Conservation (phyloP, 1,140 invertebrate genomes). For the Drosophila ogumai region DNA sequence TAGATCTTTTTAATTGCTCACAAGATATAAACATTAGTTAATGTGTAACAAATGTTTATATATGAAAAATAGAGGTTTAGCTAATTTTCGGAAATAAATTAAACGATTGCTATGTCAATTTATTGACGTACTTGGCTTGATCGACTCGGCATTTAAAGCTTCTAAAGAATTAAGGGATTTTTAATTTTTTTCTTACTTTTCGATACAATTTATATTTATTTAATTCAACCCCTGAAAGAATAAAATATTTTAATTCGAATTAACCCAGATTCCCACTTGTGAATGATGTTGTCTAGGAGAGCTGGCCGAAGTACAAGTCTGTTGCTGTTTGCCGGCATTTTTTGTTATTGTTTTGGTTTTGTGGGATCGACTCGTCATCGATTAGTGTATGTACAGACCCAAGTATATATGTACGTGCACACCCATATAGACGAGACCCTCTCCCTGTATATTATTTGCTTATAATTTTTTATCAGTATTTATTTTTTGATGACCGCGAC, state of each 20-base stretch:
- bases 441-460: slow-evolving; percentile 36
- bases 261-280: neutral
- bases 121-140: neutral
- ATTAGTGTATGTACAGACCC: slow-evolving; percentile 19
- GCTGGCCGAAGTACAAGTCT: slow-evolving; percentile 1
- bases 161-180: neutral
- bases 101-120: too few species aligned
- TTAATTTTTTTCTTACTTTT: neutral
- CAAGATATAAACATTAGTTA: too few species aligned
- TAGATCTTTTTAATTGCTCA: too few species aligned
- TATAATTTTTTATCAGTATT: slow-evolving; percentile 60
- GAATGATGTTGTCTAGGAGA: slow-evolving; percentile 16
- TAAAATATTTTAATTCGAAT: too few species aligned
- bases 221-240: neutral
- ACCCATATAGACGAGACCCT: neutral
- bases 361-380: slow-evolving; percentile 36
- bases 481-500: slow-evolving; percentile 27
- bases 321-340: slow-evolving; percentile 37
- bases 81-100: too few species aligned
- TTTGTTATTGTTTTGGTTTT: slow-evolving; percentile 45
- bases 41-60: too few species aligned
- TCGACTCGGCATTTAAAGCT: neutral
- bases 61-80: too few species aligned
- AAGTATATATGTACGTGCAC: neutral
- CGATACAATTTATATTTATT: too few species aligned